Evolutionary conservation across 2,888 invertebrate species (phyloP).

Genomic region (Emmelina monodactyla): DNA sequence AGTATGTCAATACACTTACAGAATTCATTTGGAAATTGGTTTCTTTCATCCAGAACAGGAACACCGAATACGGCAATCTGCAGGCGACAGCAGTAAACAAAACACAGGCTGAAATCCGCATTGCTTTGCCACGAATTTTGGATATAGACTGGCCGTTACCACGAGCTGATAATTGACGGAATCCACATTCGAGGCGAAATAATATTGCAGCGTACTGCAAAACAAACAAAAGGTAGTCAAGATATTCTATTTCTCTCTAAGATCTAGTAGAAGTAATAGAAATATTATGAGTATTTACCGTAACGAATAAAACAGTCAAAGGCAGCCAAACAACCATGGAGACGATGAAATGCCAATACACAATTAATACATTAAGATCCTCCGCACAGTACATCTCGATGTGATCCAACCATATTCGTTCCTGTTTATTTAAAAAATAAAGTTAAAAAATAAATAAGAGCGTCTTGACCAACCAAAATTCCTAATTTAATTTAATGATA

Average conservation of each 20-base stretch:
- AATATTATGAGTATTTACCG: no score
- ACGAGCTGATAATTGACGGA: slow-evolving; percentile 66
- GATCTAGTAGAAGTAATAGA: no score
- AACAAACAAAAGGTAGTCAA: no score
- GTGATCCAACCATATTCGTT: slow-evolving; percentile 78
- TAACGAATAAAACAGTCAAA: slow-evolving; percentile 73
- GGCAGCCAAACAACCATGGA: slow-evolving; percentile 82
- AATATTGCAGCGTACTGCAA: slow-evolving; percentile 43
- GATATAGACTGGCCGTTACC: slow-evolving; percentile 67
- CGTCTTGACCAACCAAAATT: no score
- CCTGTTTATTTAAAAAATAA: no score
- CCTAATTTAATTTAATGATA: no score
- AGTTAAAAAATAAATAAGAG: no score
- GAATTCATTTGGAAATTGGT: slow-evolving; percentile 49
- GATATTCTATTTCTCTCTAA: no score
- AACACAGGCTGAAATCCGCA: slow-evolving; percentile 74
- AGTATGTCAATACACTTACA: no score
- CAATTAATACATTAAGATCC: slow-evolving; percentile 65
- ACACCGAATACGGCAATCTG: slow-evolving; percentile 76
- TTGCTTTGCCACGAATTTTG: slow-evolving; percentile 72
- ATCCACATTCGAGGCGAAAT: slow-evolving; percentile 71
- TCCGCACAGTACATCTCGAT: slow-evolving; percentile 80
- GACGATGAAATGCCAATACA: slow-evolving; percentile 82
- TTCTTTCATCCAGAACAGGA: slow-evolving; percentile 71
- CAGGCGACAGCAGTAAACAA: slow-evolving; percentile 72